Conservation (phyloP, 2,888 invertebrate species). For the Rosalia funebris region DNA sequence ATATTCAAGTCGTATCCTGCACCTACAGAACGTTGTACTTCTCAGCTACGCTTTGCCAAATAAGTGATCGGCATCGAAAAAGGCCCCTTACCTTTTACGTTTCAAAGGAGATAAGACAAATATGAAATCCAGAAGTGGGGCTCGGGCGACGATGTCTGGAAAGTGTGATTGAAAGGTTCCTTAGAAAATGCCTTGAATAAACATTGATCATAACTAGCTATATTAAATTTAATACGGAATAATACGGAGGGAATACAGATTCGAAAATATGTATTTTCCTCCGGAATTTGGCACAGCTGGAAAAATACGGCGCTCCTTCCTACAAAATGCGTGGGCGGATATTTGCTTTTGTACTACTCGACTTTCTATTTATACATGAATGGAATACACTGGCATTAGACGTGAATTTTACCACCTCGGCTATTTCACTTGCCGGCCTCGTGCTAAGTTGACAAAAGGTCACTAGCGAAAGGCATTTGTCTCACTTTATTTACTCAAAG, state of each 20-base stretch:
- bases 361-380: no score
- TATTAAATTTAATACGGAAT: conserved; percentile 36
- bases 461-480: conserved; percentile 1
- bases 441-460: conserved; percentile 6
- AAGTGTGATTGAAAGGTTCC: not conserved
- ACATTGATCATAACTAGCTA: conserved; percentile 41
- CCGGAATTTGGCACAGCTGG: not conserved
- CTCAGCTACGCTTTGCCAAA: no score
- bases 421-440: conserved; percentile 3
- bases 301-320: not conserved
- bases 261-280: not conserved
- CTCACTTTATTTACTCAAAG: conserved; percentile 12
- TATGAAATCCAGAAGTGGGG: not conserved
- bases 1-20: no score
- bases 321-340: no score
- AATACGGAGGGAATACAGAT: conserved; percentile 17
- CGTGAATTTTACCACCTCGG: no score
- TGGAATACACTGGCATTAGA: no score
- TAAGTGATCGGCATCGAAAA: no score
- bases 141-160: not conserved
- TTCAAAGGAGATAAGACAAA: not conserved
- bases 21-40: no score
- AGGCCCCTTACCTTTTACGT: not conserved
- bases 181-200: conserved; percentile 26
- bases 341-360: no score